These are phyloP conservation scores for Crotalus tigris DNA, from an alignment of 2,113 vertebrate species.

Conservation along the genomic window DNA sequence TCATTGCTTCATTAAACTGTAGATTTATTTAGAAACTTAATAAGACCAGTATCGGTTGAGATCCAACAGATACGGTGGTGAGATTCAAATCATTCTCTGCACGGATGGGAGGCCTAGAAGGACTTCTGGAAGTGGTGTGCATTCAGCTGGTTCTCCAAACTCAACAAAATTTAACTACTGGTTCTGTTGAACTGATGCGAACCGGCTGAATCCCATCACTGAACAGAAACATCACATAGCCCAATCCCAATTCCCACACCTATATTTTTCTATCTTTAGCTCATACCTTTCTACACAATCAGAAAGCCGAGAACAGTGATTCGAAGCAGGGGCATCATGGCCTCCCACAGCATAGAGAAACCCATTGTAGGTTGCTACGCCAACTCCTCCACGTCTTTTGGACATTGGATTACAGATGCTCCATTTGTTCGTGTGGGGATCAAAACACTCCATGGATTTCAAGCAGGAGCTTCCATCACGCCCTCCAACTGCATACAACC, in stretches of 20 bases:
- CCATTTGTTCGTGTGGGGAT: constrained; percentile 98
- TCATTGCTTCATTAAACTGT: background rate
- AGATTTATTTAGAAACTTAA: background rate
- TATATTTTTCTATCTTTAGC: background rate
- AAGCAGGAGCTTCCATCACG: constrained; percentile 94
- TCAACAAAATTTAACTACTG: too few species aligned
- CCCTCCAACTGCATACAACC: constrained; percentile 91
- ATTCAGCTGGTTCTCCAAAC: too few species aligned
- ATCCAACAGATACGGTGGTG: background rate
- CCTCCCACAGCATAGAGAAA: constrained; percentile 92
- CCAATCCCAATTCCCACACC: too few species aligned
- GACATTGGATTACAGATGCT: constrained; percentile 90
- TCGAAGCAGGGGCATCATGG: constrained; percentile 92
- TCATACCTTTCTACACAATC: constrained; percentile 91
- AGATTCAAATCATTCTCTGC: too few species aligned
- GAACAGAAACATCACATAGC: background rate
- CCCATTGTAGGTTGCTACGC: constrained; percentile 89
- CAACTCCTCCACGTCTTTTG: constrained; percentile 90
- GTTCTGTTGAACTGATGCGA: too few species aligned
- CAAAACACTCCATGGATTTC: constrained; percentile 95
- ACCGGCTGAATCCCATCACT: too few species aligned
- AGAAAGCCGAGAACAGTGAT: constrained; percentile 88
- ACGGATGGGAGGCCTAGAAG: too few species aligned
- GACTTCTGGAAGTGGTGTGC: too few species aligned
- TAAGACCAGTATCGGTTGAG: background rate